Percentiles rank a stretch among this genome's conserved stretches.
Conservation (phyloP, 1,140 invertebrate genomes). For the Ruditapes philippinarum region DNA sequence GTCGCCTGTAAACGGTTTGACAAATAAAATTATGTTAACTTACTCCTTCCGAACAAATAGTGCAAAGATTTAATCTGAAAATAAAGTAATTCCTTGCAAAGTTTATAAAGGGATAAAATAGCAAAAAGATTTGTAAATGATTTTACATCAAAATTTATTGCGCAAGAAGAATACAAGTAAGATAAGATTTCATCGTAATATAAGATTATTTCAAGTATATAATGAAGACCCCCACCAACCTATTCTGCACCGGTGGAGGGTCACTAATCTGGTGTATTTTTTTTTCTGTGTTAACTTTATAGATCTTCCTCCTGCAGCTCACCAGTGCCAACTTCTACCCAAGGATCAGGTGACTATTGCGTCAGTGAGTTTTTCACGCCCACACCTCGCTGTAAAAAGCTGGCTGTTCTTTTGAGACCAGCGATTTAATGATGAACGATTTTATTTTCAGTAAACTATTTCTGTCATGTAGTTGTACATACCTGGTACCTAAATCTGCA, state of each 20-base stretch:
- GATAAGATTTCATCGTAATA: too few relatives aligned
- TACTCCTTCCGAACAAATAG: too few relatives aligned
- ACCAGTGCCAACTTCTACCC: not conserved
- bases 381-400: not conserved
- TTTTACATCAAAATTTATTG: too few relatives aligned
- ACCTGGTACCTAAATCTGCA: slow-evolving; percentile 10
- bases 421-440: slow-evolving; percentile 14
- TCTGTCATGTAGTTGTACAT: not conserved
- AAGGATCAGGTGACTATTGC: slow-evolving; percentile 46
- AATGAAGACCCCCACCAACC: slow-evolving; percentile 19
- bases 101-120: too few relatives aligned
- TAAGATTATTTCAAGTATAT: slow-evolving; percentile 4
- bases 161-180: too few relatives aligned
- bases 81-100: too few relatives aligned
- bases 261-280: slow-evolving; percentile 45
- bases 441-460: slow-evolving; percentile 33
- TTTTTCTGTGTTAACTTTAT: slow-evolving; percentile 57
- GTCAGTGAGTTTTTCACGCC: slow-evolving; percentile 45
- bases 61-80: too few relatives aligned
- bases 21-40: too few relatives aligned
- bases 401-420: not conserved
- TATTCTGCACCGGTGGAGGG: slow-evolving; percentile 10
- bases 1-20: too few relatives aligned
- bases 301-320: slow-evolving; percentile 52
- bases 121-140: too few relatives aligned